These are phyloP conservation scores for Diceros bicornis DNA, from an alignment of 2,797 vertebrate species.

Conservation along the genomic window DNA sequence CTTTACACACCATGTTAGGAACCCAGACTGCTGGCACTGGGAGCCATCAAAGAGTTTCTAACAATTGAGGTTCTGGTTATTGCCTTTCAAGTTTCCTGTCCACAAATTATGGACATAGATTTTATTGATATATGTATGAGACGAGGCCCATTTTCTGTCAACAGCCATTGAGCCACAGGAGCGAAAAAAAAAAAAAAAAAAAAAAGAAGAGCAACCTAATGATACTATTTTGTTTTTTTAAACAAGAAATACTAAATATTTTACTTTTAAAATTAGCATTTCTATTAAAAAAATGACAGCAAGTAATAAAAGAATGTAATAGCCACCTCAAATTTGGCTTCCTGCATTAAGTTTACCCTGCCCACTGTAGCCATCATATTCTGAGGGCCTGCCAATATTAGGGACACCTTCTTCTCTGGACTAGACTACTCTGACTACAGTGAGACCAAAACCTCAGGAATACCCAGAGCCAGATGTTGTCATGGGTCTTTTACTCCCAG, in stretches of 20 bases:
- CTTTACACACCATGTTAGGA: neutral
- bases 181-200: neutral
- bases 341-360: neutral
- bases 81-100: neutral
- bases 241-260: neutral
- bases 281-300: neutral
- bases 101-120: neutral
- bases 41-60: neutral
- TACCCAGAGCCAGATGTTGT: neutral
- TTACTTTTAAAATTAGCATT: neutral
- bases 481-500: neutral
- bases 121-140: neutral
- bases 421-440: neutral
- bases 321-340: neutral
- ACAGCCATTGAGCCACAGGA: neutral
- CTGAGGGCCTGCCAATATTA: neutral
- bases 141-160: neutral
- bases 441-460: neutral
- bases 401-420: neutral
- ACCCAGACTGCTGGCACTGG: too few relatives aligned
- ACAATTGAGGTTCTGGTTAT: neutral
- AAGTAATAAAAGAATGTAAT: neutral
- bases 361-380: neutral
- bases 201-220: neutral
- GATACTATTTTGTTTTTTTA: neutral